Conservation (phyloP, 2,797 vertebrate genomes). For the Pygocentrus nattereri region DNA sequence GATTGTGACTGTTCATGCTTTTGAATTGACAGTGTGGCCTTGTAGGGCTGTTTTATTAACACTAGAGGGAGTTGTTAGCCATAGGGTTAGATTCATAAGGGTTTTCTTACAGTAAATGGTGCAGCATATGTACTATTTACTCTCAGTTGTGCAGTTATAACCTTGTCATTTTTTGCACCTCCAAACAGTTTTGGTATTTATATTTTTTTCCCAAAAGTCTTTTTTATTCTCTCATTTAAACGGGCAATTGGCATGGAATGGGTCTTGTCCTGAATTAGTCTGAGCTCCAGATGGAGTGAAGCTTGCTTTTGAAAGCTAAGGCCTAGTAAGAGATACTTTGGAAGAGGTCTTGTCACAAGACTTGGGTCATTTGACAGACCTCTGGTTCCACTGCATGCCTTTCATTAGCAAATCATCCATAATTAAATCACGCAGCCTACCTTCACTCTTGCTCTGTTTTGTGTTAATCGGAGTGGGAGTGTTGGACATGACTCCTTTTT, state of each 20-base stretch:
- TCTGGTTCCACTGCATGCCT: constrained; percentile 12
- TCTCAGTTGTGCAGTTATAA: too few relatives aligned
- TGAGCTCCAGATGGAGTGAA: not conserved
- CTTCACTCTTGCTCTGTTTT: not conserved
- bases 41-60: not conserved
- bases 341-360: constrained; percentile 37
- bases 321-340: not conserved
- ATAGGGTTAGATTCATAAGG: not conserved
- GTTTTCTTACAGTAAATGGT: not conserved
- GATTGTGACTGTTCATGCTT: too few relatives aligned
- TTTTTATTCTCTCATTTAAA: not conserved
- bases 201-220: too few relatives aligned
- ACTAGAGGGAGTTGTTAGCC: not conserved
- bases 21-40: not conserved
- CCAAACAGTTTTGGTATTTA: not conserved
- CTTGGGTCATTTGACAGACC: constrained; percentile 20
- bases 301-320: not conserved
- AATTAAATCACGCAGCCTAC: constrained; percentile 17
- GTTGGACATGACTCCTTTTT: not conserved
- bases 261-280: not conserved
- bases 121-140: not conserved
- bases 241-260: not conserved
- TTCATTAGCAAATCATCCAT: constrained; percentile 38
- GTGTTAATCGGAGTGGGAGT: not conserved
- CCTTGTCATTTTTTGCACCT: not conserved